These are phyloP conservation scores for Hippopotamus amphibius DNA, from an alignment of 2,113 vertebrate genomes.

Conservation along the genomic window DNA sequence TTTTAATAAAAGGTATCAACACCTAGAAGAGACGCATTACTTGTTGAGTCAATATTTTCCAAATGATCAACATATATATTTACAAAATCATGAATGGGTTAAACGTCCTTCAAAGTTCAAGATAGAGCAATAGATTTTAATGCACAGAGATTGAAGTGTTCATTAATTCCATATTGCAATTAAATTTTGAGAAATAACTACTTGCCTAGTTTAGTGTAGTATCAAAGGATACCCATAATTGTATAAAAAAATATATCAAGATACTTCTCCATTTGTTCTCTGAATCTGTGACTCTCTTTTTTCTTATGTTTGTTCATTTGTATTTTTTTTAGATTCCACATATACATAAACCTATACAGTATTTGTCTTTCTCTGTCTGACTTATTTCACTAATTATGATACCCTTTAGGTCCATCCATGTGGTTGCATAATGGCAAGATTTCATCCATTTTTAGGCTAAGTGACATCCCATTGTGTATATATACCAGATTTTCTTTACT, in stretches of 20 bases:
- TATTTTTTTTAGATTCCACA: not conserved
- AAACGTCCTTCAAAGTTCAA: not conserved
- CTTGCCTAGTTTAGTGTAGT: not conserved
- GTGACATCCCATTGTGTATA: not conserved
- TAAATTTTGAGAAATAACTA: not conserved
- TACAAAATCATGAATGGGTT: not conserved
- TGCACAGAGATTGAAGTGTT: not conserved
- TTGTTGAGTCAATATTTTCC: not conserved
- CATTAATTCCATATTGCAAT: not conserved
- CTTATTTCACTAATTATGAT: not conserved
- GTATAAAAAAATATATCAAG: not conserved
- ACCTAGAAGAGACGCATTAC: not conserved
- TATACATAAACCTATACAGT: not conserved
- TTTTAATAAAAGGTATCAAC: not conserved
- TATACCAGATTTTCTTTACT: not conserved
- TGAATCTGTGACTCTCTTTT: not conserved
- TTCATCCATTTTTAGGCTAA: not conserved
- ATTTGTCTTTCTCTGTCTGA: not conserved
- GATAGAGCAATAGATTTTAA: not conserved
- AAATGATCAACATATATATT: not conserved
- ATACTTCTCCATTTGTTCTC: not conserved
- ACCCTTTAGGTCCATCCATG: not conserved
- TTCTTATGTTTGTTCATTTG: not conserved
- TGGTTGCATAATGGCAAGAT: not conserved
- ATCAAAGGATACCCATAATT: not conserved